These are phyloP conservation scores for Dasyprocta punctata DNA, from an alignment of 2,113 vertebrate genomes.

Conservation along the genomic window DNA sequence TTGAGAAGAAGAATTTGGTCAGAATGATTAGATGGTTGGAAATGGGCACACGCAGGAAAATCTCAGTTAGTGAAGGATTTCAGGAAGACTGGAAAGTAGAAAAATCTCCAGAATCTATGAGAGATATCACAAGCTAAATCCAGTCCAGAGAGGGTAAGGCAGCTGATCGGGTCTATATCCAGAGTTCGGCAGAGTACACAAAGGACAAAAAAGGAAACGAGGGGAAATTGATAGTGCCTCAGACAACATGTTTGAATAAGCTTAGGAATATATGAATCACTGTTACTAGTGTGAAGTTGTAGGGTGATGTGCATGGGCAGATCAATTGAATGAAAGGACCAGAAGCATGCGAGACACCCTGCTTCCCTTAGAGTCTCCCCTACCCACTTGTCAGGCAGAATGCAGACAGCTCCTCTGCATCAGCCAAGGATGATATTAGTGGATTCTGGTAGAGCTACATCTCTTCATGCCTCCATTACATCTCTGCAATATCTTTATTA, in stretches of 20 bases:
- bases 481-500: background rate
- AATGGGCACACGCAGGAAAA: background rate
- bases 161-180: background rate
- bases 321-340: background rate
- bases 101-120: background rate
- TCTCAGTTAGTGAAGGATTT: background rate
- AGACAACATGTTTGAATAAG: background rate
- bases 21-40: background rate
- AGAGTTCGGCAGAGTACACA: background rate
- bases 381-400: background rate
- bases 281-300: background rate
- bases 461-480: background rate
- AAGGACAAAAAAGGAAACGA: background rate
- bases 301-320: background rate
- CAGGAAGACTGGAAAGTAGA: background rate
- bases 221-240: background rate
- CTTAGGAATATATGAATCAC: background rate
- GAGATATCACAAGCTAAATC: background rate
- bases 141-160: background rate
- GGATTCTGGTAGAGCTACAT: background rate
- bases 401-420: background rate
- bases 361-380: background rate
- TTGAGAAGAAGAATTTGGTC: background rate
- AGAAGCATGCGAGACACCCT: background rate
- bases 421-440: background rate